Conservation (phyloP, 2,888 invertebrate genomes). For the Ferdinandea cuprea region DNA sequence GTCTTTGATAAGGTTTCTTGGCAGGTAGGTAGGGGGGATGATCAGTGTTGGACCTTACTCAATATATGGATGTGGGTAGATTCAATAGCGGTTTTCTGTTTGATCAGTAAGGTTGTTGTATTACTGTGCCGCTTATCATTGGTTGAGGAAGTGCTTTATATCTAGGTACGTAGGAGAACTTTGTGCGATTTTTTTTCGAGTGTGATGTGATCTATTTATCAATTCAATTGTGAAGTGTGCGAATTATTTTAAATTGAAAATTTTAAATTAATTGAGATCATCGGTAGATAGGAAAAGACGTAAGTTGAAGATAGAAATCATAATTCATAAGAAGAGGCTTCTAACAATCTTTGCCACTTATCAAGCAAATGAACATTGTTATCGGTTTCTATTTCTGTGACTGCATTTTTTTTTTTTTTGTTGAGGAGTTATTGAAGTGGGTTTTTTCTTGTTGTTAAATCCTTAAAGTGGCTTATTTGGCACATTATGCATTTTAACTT, state of each 20-base stretch:
- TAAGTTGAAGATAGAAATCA: not conserved
- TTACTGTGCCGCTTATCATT: not conserved
- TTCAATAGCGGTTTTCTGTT: constrained; percentile 28
- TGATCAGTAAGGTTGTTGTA: not conserved
- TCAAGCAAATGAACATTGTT: too few species aligned
- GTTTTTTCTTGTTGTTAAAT: too few species aligned
- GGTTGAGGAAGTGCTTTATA: not conserved
- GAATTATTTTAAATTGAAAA: not conserved
- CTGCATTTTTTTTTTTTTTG: too few species aligned
- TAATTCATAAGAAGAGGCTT: too few species aligned
- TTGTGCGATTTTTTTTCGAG: not conserved
- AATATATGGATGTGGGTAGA: not conserved
- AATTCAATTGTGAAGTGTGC: not conserved
- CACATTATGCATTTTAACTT: too few species aligned
- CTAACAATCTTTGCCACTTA: too few species aligned
- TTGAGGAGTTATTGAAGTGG: too few species aligned
- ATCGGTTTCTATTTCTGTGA: too few species aligned
- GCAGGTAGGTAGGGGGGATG: not conserved
- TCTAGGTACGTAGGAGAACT: not conserved
- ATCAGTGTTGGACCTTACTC: constrained; percentile 5
- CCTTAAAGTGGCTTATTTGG: too few species aligned
- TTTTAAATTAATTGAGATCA: too few species aligned
- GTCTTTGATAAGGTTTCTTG: constrained; percentile 35
- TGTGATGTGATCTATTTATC: not conserved
- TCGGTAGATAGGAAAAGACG: too few species aligned